phyloP scores from a whole-genome alignment of 2,797 vertebrate species.

The Clarias pachynema region DNA sequence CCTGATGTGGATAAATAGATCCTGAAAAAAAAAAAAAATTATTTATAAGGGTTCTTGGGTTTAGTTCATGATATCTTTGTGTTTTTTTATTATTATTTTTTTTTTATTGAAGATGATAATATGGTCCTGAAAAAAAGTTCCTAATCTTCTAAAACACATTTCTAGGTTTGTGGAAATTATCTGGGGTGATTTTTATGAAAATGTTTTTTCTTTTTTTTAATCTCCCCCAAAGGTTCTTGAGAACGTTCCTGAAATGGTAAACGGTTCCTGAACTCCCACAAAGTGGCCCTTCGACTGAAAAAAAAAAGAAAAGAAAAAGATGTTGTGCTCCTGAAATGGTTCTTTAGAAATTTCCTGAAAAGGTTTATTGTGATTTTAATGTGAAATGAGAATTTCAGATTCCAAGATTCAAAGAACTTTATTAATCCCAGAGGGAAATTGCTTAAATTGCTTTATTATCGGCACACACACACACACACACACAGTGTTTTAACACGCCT shows the following conservation, averaged over 20 bases:
- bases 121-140: neutral
- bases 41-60: neutral
- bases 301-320: too few species aligned
- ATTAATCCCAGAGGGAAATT: too few species aligned
- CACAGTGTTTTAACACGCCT: neutral
- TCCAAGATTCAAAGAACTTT: too few species aligned
- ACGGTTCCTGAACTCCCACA: neutral
- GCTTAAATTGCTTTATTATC: neutral
- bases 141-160: neutral
- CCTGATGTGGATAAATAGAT: neutral
- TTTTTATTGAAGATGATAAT: neutral
- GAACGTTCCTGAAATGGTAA: neutral
- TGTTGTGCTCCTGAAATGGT: too few species aligned
- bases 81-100: neutral
- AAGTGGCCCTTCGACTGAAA: neutral
- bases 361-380: slow-evolving; percentile 5
- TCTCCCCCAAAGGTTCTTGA: neutral
- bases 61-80: too few species aligned
- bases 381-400: neutral
- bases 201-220: neutral
- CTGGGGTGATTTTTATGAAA: neutral
- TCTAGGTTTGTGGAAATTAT: neutral
- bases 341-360: neutral
- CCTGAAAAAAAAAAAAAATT: neutral
- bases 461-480: neutral